These are phyloP conservation scores for Hetaerina americana DNA, from an alignment of 1,140 invertebrate species.

Conservation along the genomic window DNA sequence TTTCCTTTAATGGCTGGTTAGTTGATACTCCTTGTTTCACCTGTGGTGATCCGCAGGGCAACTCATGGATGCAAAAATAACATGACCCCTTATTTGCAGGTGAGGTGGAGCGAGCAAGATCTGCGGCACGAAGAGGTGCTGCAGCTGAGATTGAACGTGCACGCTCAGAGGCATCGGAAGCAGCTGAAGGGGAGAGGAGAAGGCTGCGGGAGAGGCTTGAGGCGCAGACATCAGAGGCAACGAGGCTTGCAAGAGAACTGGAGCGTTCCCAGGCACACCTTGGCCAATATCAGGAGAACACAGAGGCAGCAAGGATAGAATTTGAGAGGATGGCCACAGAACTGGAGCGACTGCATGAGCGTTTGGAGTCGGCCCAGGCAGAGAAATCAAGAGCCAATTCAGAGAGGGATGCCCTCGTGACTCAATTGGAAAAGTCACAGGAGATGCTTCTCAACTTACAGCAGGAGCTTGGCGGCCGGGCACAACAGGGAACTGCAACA, in stretches of 20 bases:
- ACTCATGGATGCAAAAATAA: too few relatives aligned
- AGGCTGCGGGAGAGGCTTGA: constrained; percentile 23
- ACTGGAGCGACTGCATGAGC: constrained; percentile 60
- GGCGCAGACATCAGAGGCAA: constrained; percentile 42
- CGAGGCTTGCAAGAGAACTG: constrained; percentile 68
- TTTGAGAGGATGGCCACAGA: constrained; percentile 70
- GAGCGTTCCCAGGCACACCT: constrained; percentile 73
- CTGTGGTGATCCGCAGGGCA: too few relatives aligned
- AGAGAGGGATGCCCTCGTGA: constrained; percentile 74
- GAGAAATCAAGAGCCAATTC: constrained; percentile 48
- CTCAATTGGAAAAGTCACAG: constrained; percentile 80
- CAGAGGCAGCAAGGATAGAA: constrained; percentile 64
- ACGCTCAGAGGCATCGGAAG: constrained; percentile 51
- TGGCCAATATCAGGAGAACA: constrained; percentile 63
- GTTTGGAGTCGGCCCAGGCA: constrained; percentile 50
- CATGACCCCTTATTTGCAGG: background rate
- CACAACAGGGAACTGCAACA: background rate
- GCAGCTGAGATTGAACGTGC: constrained; percentile 63
- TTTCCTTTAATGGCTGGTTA: too few relatives aligned
- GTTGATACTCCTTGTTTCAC: too few relatives aligned
- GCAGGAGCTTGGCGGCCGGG: constrained; percentile 44
- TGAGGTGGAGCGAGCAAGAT: background rate
- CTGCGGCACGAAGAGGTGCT: constrained; percentile 32
- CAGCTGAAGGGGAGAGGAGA: constrained; percentile 27
- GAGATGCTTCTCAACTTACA: constrained; percentile 88